Base-by-base conservation (phyloP, 2,888 invertebrate genomes). In the Heliconius hortense region DNA sequence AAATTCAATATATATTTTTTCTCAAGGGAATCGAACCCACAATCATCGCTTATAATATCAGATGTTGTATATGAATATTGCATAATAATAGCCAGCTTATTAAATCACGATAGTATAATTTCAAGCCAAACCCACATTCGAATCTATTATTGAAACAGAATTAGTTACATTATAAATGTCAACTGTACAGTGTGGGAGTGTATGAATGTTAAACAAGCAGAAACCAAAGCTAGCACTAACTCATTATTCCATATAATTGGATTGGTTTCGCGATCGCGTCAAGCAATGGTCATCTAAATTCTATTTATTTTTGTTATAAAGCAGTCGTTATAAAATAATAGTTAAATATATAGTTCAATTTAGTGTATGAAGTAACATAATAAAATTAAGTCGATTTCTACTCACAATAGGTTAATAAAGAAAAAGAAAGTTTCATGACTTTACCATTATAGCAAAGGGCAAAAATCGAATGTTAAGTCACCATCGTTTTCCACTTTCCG, bases 161-260 rank as follows among this genome's bases (percentile, higher is more conserved):
- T 39, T 60, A 71, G 70, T 60, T 39, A 70, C 59, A 60, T 60
- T 70, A 35, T 35, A 35, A 56, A 31, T 39, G 35, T 72, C 21
- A 63, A n/a, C 48, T 31, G 18, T 28, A 26, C 26, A 66, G 39
- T 7, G 39, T 56, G 39, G 67, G 66, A 73, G 67, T 53, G 39
- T 26, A 67, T 56, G 35, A 63, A 53, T 66, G 56, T 59, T 67
- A 67, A 53, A 73, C 26, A 67, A 59, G 67, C 67, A 28, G 56
- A 24, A 73, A 73, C 35, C 28, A 60, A 64, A 15, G 56, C 21
- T 73, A 35, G 66, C 73, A 64, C 35, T 24, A 66, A 35, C 56
- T 59, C 48, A 73, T 73, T 73, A 21, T 26, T 56, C 24, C 15
- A 66, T 56, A 35, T 53, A 73, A 66, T 73, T 56, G 24, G 56